A percentile compares a stretch with the other conserved stretches of the same genome.
Conservation (phyloP, 2,113 vertebrate species). For the Sinocyclocheilus grahami region DNA sequence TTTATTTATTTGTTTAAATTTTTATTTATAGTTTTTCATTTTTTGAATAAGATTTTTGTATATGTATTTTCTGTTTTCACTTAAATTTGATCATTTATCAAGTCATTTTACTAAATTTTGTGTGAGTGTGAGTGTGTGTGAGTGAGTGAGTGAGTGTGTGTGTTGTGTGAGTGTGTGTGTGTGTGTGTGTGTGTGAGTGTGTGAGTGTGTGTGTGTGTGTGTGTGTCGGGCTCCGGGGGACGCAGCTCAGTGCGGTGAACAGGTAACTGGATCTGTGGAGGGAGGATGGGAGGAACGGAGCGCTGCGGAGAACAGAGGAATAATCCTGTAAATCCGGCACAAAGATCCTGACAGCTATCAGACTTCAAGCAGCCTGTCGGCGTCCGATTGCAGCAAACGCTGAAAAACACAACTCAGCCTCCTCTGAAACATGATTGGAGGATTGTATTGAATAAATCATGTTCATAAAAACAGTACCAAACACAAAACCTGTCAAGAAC, state of each 20-base stretch:
- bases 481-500: not conserved
- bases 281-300: constrained; percentile 3
- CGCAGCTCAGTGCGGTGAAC: not conserved
- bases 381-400: constrained; percentile 46
- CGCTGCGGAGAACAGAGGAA: not conserved
- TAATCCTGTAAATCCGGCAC: constrained; percentile 26
- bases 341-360: constrained; percentile 53
- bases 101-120: no score
- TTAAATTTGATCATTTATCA: no score
- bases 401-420: not conserved
- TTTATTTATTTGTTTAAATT: no score
- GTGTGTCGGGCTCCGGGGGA: not conserved
- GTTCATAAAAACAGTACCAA: not conserved
- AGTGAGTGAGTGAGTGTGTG: no score
- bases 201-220: not conserved
- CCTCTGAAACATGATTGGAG: not conserved
- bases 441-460: not conserved
- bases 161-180: not conserved
- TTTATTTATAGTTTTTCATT: no score
- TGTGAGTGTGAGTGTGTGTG: no score
- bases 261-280: constrained; percentile 29
- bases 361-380: constrained; percentile 56
- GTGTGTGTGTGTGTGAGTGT: not conserved
- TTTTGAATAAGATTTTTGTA: no score
- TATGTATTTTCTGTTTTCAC: no score